These are phyloP conservation scores for Noctua pronuba DNA, from an alignment of 2,888 invertebrate species.

Conservation along the genomic window DNA sequence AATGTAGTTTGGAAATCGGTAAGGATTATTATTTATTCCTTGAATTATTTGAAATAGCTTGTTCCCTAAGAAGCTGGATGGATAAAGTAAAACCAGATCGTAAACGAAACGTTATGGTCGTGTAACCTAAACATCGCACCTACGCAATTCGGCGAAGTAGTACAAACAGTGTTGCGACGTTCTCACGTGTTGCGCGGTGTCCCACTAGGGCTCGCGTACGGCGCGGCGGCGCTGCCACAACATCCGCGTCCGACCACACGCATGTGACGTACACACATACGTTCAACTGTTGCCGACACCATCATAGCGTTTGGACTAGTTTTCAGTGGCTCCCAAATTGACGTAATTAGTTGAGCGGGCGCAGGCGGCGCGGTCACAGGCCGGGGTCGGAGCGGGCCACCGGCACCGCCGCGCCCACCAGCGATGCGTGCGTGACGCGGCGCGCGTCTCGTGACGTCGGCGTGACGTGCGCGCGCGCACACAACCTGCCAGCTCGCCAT, in stretches of 20 bases:
- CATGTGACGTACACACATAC: conserved; percentile 38
- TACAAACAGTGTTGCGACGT: conserved; percentile 11
- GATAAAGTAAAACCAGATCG: neutral
- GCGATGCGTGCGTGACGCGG: conserved; percentile 63
- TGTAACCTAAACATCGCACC: conserved; percentile 17
- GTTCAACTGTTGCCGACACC: conserved; percentile 12
- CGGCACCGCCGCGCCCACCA: conserved; percentile 14
- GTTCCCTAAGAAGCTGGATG: neutral
- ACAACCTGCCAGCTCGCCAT: conserved; percentile 35
- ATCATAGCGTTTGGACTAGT: conserved; percentile 15
- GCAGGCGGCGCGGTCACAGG: conserved; percentile 4
- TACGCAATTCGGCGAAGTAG: conserved; percentile 29
- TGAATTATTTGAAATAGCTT: neutral
- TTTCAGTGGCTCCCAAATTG: conserved; percentile 16
- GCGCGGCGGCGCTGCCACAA: conserved; percentile 16
- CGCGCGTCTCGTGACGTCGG: conserved; percentile 58
- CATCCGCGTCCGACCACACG: conserved; percentile 30
- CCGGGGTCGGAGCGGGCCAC: neutral
- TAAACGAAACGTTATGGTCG: neutral
- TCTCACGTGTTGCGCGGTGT: conserved; percentile 34
- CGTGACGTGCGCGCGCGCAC: conserved; percentile 46
- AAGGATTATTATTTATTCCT: neutral
- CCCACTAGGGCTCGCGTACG: conserved; percentile 1
- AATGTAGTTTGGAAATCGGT: neutral
- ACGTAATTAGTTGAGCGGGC: conserved; percentile 40